Percentiles rank a stretch among this genome's conserved stretches.
Evolutionary conservation across 1,140 invertebrate genomes (phyloP).

Genomic region (Zophobas atratus): DNA sequence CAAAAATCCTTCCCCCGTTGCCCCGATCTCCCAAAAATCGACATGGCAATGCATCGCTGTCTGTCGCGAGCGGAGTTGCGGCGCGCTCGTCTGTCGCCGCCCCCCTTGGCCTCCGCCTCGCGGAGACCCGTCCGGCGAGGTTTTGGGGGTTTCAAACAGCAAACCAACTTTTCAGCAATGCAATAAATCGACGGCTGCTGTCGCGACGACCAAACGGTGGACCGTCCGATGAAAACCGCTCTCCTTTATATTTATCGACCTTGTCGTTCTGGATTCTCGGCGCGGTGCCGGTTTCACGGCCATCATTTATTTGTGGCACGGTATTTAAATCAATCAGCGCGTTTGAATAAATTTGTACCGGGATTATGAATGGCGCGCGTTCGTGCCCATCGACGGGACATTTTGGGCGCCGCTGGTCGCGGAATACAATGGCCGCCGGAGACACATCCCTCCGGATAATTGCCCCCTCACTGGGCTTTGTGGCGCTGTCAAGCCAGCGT

Average conservation of each 20-base stretch:
- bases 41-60: slow-evolving; percentile 16
- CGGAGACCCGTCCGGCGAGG: slow-evolving; percentile 59
- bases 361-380: slow-evolving; percentile 25
- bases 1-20: too few species aligned
- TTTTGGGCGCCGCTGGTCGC: slow-evolving; percentile 52
- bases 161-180: slow-evolving; percentile 65
- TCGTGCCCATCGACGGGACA: slow-evolving; percentile 10
- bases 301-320: slow-evolving; percentile 40
- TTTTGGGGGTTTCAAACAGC: slow-evolving; percentile 61
- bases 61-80: slow-evolving; percentile 52
- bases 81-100: slow-evolving; percentile 50
- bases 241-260: slow-evolving; percentile 27
- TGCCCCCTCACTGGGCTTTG: slow-evolving; percentile 53
- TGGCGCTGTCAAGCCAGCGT: slow-evolving; percentile 32
- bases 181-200: slow-evolving; percentile 62
- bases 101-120: slow-evolving; percentile 5
- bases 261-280: slow-evolving; percentile 25
- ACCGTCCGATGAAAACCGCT: background rate
- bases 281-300: slow-evolving; percentile 31
- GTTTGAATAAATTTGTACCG: slow-evolving; percentile 35
- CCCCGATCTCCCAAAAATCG: slow-evolving; percentile 14
- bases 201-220: slow-evolving; percentile 51
- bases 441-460: slow-evolving; percentile 60
- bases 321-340: slow-evolving; percentile 42
- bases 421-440: slow-evolving; percentile 66